phyloP scores from a whole-genome alignment of 1,140 invertebrate species.

The Calliphora vicina region DNA sequence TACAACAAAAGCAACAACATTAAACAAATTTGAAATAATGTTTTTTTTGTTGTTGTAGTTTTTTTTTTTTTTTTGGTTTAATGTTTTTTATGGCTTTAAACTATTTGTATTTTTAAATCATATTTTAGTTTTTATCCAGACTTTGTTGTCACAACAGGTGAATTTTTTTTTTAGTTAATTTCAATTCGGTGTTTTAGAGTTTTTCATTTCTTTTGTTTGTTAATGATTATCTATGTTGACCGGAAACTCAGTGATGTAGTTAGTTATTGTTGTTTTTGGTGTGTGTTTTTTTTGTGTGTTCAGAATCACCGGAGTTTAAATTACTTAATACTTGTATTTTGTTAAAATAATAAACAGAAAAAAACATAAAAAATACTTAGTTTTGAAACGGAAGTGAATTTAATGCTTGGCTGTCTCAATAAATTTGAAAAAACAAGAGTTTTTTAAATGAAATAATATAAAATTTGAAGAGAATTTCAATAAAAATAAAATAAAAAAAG shows the following conservation, averaged over 20 bases:
- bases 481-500: too few species aligned
- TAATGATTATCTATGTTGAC: not conserved
- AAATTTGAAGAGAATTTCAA: too few species aligned
- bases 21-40: not conserved
- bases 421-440: too few species aligned
- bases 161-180: not conserved
- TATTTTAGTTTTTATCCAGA: not conserved
- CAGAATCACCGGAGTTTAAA: not conserved
- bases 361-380: not conserved
- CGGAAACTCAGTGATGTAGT: not conserved
- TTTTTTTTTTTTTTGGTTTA: not conserved
- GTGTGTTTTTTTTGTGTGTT: not conserved
- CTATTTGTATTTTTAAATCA: too few species aligned
- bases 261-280: not conserved
- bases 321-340: not conserved
- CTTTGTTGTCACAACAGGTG: not conserved
- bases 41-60: too few species aligned
- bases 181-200: not conserved
- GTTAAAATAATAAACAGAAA: not conserved
- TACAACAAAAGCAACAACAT: not conserved
- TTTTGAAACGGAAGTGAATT: constrained; percentile 1
- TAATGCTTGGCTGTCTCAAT: not conserved
- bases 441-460: too few species aligned
- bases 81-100: not conserved
- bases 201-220: not conserved